A percentile compares a stretch with the other conserved stretches of the same genome.
phyloP scores from a whole-genome alignment of 2,888 invertebrate genomes.

The Dolichomitus sp. region DNA sequence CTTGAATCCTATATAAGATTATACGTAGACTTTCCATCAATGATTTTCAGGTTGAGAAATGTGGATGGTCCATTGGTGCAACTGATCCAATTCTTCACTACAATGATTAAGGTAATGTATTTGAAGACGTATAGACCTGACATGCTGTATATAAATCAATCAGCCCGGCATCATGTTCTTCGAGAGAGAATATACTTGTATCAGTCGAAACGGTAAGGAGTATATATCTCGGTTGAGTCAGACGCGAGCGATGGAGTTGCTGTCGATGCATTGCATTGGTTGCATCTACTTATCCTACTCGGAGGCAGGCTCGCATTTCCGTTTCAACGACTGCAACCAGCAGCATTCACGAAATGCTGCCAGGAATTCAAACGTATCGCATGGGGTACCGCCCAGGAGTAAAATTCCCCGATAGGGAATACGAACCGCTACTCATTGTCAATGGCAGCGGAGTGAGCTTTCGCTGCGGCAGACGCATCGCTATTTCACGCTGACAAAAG shows the following conservation, averaged over 20 bases:
- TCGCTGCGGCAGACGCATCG: constrained; percentile 60
- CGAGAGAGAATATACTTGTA: background rate
- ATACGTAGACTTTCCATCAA: no score
- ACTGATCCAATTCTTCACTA: no score
- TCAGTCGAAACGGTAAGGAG: constrained; percentile 18
- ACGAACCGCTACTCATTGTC: constrained; percentile 60
- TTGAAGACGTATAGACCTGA: no score
- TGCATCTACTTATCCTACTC: constrained; percentile 16
- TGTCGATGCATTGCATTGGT: constrained; percentile 27
- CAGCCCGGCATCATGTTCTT: background rate
- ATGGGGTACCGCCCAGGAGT: background rate
- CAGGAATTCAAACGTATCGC: constrained; percentile 22
- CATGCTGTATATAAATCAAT: background rate
- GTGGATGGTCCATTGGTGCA: no score
- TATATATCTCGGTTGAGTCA: constrained; percentile 23
- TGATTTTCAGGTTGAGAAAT: no score
- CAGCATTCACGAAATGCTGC: constrained; percentile 11
- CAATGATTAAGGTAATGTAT: no score
- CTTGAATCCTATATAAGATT: no score
- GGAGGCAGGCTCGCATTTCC: constrained; percentile 3
- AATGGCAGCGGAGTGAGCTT: constrained; percentile 60
- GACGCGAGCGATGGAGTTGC: constrained; percentile 10
- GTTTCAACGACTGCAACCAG: constrained; percentile 5
- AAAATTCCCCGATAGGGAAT: constrained; percentile 41
- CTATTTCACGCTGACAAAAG: constrained; percentile 73